Conservation (phyloP, 2,113 vertebrate species). For the Galeopterus variegatus region DNA sequence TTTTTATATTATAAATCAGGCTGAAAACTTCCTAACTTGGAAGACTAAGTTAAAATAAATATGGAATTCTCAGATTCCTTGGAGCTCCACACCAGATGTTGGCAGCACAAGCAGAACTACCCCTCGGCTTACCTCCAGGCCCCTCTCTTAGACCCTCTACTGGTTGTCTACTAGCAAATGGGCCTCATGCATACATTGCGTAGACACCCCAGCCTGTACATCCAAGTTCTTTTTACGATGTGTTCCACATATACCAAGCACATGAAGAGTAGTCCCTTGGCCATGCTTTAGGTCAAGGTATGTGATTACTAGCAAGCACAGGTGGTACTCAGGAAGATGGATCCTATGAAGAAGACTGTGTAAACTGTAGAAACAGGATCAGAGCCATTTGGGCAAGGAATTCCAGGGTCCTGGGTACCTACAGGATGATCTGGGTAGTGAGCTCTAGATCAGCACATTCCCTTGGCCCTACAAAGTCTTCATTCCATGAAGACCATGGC, state of each 20-base stretch:
- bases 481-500: background rate
- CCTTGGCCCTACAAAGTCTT: background rate
- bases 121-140: background rate
- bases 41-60: constrained; percentile 26
- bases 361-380: background rate
- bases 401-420: background rate
- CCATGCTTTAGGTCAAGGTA: background rate
- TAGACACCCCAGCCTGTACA: background rate
- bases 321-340: background rate
- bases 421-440: background rate
- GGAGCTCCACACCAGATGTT: background rate
- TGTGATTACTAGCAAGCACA: background rate
- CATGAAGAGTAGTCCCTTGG: background rate
- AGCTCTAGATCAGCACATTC: background rate
- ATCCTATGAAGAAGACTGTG: background rate
- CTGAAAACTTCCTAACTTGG: background rate
- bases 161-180: background rate
- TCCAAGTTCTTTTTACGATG: background rate
- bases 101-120: background rate
- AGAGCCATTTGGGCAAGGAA: background rate
- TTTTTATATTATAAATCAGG: constrained; percentile 32
- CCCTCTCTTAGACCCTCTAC: background rate
- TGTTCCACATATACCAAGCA: background rate
- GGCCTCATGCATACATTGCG: background rate
- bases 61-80: background rate